Evolutionary conservation across 2,888 invertebrate species (phyloP).

Genomic region (Phalangium opilio): DNA sequence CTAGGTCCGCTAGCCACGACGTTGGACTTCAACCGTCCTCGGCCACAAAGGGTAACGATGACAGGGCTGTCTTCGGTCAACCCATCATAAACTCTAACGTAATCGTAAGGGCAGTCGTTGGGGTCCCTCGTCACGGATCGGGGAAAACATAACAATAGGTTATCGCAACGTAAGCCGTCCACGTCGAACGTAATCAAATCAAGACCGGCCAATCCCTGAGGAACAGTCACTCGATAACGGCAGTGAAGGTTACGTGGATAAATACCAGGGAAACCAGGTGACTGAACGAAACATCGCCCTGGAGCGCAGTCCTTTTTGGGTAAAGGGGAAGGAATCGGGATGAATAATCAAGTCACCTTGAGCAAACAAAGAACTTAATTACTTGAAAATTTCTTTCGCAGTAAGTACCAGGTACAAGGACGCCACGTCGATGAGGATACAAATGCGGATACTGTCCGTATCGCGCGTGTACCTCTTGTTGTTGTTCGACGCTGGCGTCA

Average conservation of each 20-base stretch:
- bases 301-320: conserved; percentile 49
- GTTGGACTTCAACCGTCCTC: conserved; percentile 21
- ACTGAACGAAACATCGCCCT: conserved; percentile 85
- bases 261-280: conserved; percentile 80
- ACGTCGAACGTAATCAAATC: conserved; percentile 50
- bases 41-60: conserved; percentile 69
- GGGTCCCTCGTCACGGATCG: conserved; percentile 60
- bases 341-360: too few relatives aligned
- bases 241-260: conserved; percentile 81
- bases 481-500: conserved; percentile 74
- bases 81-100: conserved; percentile 75
- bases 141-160: conserved; percentile 89
- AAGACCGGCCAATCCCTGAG: conserved; percentile 16
- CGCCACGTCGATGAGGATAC: conserved; percentile 75
- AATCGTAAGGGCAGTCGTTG: conserved; percentile 74
- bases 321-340: too few relatives aligned
- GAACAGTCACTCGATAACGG: conserved; percentile 61
- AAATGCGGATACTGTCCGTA: conserved; percentile 88
- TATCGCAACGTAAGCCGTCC: conserved; percentile 82
- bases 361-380: too few relatives aligned
- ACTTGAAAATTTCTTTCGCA: too few relatives aligned
- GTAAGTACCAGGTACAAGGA: conserved; percentile 72
- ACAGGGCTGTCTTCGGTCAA: conserved; percentile 70
- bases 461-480: conserved; percentile 56
- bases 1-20: conserved; percentile 67